phyloP scores from a whole-genome alignment of 2,888 invertebrate species.

The Eupithecia tripunctaria region DNA sequence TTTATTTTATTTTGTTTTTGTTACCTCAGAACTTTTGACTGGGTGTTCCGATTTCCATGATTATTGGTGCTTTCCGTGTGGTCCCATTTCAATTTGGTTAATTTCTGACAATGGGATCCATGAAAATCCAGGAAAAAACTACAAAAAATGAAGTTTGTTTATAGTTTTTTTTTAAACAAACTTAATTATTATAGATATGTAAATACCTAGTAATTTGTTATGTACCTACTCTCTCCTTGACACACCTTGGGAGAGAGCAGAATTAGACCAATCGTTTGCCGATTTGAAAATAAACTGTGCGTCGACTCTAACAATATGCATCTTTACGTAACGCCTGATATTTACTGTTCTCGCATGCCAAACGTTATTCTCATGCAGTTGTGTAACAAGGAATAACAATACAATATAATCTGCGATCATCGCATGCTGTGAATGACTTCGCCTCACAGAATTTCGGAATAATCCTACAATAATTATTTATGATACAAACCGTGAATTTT shows the following conservation, averaged over 20 bases:
- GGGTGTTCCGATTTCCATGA: too few relatives aligned
- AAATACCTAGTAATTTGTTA: neutral
- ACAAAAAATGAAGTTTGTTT: too few relatives aligned
- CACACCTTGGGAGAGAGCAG: neutral
- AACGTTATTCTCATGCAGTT: slow-evolving; percentile 27
- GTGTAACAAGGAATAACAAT: slow-evolving; percentile 27
- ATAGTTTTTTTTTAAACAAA: too few relatives aligned
- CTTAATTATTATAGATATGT: too few relatives aligned
- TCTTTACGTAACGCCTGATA: slow-evolving; percentile 21
- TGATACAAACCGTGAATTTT: neutral
- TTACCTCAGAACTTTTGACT: too few relatives aligned
- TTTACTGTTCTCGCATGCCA: slow-evolving; percentile 27
- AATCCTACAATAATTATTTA: neutral
- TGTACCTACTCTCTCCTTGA: neutral
- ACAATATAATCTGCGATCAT: slow-evolving; percentile 16
- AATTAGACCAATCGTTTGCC: neutral
- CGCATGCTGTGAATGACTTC: slow-evolving; percentile 24
- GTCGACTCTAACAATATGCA: neutral
- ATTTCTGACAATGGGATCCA: too few relatives aligned
- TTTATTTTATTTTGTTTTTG: too few relatives aligned
- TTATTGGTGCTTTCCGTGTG: too few relatives aligned
- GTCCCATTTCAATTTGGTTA: too few relatives aligned
- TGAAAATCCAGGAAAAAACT: too few relatives aligned
- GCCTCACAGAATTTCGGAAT: slow-evolving; percentile 12
- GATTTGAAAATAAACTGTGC: slow-evolving; percentile 5